Percentiles rank a stretch among this genome's conserved stretches.
Evolutionary conservation across 2,113 vertebrate species (phyloP).

Genomic region (Dascyllus trimaculatus): DNA sequence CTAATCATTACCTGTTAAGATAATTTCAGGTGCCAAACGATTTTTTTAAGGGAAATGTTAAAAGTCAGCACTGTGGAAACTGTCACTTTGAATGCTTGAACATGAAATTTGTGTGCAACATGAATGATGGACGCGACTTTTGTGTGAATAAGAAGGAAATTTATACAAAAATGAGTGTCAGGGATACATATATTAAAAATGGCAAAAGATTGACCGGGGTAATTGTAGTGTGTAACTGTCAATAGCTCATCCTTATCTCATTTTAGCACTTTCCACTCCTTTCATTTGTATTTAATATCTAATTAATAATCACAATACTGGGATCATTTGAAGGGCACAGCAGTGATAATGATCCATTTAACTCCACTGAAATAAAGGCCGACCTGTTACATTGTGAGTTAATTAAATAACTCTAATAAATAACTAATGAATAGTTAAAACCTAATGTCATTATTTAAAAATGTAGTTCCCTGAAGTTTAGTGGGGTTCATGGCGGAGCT

Average conservation of each 20-base stretch:
- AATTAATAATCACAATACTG: slow-evolving; percentile 3
- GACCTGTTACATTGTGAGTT: slow-evolving; percentile 10
- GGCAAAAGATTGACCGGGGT: neutral
- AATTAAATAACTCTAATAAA: slow-evolving; percentile 23
- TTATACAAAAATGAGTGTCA: neutral
- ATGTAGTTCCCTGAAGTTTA: neutral
- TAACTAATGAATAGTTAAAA: slow-evolving; percentile 8
- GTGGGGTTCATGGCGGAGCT: neutral
- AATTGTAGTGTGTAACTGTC: neutral
- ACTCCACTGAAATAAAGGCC: slow-evolving; percentile 11
- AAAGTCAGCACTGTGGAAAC: neutral
- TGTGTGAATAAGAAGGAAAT: neutral
- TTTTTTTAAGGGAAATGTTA: neutral
- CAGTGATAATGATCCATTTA: neutral
- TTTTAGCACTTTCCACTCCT: neutral
- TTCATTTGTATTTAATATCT: neutral
- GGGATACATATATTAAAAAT: neutral
- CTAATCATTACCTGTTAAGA: slow-evolving; percentile 3
- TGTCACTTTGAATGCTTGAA: neutral
- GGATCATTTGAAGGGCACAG: slow-evolving; percentile 1
- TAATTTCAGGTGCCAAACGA: slow-evolving; percentile 8
- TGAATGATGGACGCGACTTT: neutral
- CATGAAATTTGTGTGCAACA: neutral
- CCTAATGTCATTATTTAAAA: neutral
- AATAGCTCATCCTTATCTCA: slow-evolving; percentile 6